Conservation (phyloP, 2,888 invertebrate genomes). For the Halictus ligatus region DNA sequence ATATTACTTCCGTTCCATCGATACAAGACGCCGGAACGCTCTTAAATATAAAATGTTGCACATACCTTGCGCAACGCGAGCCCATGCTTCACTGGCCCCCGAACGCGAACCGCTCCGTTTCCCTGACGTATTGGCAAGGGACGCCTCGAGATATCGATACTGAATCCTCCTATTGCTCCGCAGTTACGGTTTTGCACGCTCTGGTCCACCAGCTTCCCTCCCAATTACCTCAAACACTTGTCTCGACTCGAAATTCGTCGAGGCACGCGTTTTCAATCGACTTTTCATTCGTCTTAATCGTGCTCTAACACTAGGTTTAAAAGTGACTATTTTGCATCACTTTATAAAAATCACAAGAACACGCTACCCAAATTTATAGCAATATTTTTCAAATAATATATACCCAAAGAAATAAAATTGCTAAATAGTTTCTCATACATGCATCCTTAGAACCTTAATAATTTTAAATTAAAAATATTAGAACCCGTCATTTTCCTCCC, state of each 20-base stretch:
- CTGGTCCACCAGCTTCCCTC: background rate
- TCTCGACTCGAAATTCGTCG: background rate
- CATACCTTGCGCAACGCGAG: slow-evolving; percentile 36
- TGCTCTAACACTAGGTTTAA: no score
- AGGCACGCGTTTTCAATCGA: background rate
- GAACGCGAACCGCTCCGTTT: slow-evolving; percentile 18
- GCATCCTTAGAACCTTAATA: no score
- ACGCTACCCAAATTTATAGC: no score
- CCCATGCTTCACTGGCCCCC: slow-evolving; percentile 27
- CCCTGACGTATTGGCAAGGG: background rate
- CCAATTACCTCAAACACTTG: background rate
- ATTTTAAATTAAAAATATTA: no score
- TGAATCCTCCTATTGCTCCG: background rate
- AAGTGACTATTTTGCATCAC: no score
- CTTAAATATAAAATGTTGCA: slow-evolving; percentile 57
- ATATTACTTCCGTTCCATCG: slow-evolving; percentile 63
- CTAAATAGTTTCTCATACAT: no score
- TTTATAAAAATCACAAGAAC: no score
- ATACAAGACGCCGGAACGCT: slow-evolving; percentile 31
- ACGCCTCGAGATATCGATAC: background rate
- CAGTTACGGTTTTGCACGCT: background rate
- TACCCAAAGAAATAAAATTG: no score
- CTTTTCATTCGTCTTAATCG: no score
- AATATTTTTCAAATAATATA: no score
- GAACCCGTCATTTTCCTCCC: no score